A percentile compares a stretch with the other conserved stretches of the same genome.
Evolutionary conservation across 2,113 vertebrate genomes (phyloP).

Genomic region (Chaetops frenatus): DNA sequence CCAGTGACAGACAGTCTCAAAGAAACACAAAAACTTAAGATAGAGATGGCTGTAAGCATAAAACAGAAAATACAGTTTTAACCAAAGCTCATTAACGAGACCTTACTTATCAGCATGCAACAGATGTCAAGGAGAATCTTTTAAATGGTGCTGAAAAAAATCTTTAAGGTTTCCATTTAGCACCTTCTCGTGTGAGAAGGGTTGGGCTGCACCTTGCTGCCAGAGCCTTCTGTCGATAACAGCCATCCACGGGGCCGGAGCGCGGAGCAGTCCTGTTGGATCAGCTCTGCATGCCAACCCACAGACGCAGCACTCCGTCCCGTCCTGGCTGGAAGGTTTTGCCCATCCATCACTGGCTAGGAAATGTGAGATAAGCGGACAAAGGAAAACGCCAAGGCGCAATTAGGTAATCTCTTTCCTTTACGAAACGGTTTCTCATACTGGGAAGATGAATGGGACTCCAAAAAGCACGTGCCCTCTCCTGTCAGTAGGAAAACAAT

Average conservation of each 20-base stretch:
- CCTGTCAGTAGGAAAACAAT: not conserved
- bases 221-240: not conserved
- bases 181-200: not conserved
- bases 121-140: not conserved
- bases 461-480: not conserved
- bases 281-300: slow-evolving; percentile 15
- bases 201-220: not conserved
- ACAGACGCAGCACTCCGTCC: not conserved
- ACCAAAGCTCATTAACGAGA: not conserved
- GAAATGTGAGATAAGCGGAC: slow-evolving; percentile 6
- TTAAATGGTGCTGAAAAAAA: not conserved
- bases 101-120: not conserved
- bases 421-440: not conserved
- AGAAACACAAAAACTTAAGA: not conserved
- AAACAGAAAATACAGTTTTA: not conserved
- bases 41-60: not conserved
- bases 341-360: slow-evolving; percentile 22
- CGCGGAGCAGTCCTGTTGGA: not conserved
- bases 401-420: slow-evolving; percentile 37
- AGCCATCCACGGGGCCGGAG: not conserved
- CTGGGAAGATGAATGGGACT: not conserved
- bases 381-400: not conserved
- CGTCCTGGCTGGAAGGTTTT: not conserved
- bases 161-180: not conserved
- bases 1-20: not conserved